A percentile compares a stretch with the other conserved stretches of the same genome.
phyloP scores from a whole-genome alignment of 2,797 vertebrate genomes.

The Hozukius guyotensis region DNA sequence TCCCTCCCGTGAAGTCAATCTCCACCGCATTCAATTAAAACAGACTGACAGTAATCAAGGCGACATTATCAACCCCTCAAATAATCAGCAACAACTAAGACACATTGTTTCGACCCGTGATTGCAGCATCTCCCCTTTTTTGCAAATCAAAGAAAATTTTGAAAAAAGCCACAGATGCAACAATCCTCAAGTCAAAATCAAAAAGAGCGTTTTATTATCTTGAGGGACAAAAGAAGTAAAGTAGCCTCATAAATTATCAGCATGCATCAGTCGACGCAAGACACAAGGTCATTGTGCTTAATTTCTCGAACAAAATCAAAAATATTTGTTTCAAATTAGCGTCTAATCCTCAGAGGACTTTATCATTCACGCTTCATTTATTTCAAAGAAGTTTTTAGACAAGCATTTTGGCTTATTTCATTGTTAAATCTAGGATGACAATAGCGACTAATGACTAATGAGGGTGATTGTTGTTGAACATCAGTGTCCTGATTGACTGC shows the following conservation, averaged over 20 bases:
- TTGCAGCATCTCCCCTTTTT: not conserved
- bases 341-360: not conserved
- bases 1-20: not conserved
- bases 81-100: constrained; percentile 2
- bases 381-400: not conserved
- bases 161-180: not conserved
- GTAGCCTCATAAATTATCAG: not conserved
- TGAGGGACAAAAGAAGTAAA: not conserved
- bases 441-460: constrained; percentile 33
- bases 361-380: not conserved
- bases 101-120: not conserved
- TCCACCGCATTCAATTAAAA: constrained; percentile 7
- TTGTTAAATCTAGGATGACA: constrained; percentile 29
- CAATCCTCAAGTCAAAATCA: not conserved
- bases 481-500: constrained; percentile 33
- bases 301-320: constrained; percentile 1
- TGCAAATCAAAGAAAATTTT: not conserved
- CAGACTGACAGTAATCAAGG: constrained; percentile 21
- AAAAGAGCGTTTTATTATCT: not conserved
- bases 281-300: not conserved
- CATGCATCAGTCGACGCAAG: not conserved
- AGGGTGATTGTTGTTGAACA: constrained; percentile 40
- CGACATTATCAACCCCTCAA: constrained; percentile 12
- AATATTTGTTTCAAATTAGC: not conserved
- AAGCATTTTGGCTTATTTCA: not conserved